Conservation (phyloP, 2,113 vertebrate genomes). For the Pseudonaja textilis region DNA sequence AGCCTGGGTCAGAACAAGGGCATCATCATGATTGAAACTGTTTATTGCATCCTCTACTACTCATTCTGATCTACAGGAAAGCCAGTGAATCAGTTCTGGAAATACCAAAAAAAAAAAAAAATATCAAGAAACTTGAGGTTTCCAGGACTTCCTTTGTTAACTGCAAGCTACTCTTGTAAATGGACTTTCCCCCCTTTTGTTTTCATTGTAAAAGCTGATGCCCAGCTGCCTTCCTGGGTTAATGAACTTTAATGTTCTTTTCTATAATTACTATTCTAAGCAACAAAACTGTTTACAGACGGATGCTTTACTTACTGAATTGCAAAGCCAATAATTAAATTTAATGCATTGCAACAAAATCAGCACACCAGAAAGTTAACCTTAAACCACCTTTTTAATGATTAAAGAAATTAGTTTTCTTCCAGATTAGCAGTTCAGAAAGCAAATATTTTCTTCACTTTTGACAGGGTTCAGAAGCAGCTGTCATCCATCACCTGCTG, state of each 20-base stretch:
- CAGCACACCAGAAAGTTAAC: background rate
- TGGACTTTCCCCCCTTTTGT: background rate
- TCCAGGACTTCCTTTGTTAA: background rate
- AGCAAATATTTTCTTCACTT: background rate
- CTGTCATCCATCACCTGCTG: background rate
- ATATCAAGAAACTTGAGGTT: background rate
- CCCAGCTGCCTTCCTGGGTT: background rate
- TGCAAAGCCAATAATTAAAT: slow-evolving; percentile 30
- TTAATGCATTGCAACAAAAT: slow-evolving; percentile 23
- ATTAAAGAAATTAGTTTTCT: background rate
- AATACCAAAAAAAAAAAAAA: background rate
- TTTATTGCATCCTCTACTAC: background rate
- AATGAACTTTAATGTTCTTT: slow-evolving; percentile 17
- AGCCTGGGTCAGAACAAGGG: too few relatives aligned
- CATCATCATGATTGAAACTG: background rate
- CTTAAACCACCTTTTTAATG: slow-evolving; percentile 14
- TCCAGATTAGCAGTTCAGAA: background rate
- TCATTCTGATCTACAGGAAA: background rate
- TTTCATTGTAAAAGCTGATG: slow-evolving; percentile 6
- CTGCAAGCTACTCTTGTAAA: background rate
- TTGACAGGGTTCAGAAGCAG: background rate
- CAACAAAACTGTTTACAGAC: slow-evolving; percentile 2
- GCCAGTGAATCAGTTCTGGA: background rate
- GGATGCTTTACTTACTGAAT: slow-evolving; percentile 8
- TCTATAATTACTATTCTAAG: slow-evolving; percentile 8